Evolutionary conservation across 53 echinoderm and acorn worm species (phyloP), one percentile per base, ranked within the genome.

Genomic region (Astropecten irregularis): DNA sequence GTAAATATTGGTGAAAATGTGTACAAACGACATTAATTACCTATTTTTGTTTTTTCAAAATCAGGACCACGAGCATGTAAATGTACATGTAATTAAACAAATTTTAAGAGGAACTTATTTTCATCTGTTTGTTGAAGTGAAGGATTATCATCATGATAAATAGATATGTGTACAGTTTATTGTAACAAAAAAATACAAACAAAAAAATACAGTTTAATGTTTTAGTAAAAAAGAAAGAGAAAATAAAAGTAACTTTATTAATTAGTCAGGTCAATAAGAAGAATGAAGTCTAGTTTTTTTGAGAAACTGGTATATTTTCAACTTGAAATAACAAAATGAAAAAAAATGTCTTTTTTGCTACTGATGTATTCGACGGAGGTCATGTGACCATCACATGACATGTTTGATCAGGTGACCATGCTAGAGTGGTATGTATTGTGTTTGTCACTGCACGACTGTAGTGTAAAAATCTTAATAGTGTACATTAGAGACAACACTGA

Each of bases 401-500:
- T 76, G 77, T 61, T 47, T 40, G 26, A 40, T 76, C 77, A 60
- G 48, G 61, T 77, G 44, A 62, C 29, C 36, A 68, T 68, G 47
- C 68, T 68, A 26, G 77, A 77, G 44, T 44, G 62, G 61, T 16
- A 61, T 61, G 62, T 77, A 77, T 60, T 47, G 44, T 60, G 29
- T 77, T n/a, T 77, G 77, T 77, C 77, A 62, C 59, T 77, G 60
- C 77, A 77, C 77, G 46, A 77, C 10, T 77, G 77, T 77, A 61
- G 77, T 62, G 59, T 77, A 55, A 19, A 40, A 9, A 46, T 62
- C 68, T 44, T 68, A 9, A 19, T 76, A 77, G 74, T 56, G 55
- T 57, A 57, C 56, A 74, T 55, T 73, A 74, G 16, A 74, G 33
- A 48, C 38, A 37, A 74, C 57, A 56, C 74, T 60, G 30, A 44